Evolutionary conservation across 2,797 vertebrate genomes (phyloP).

Genomic region (Helicolenus hilgendorfi): DNA sequence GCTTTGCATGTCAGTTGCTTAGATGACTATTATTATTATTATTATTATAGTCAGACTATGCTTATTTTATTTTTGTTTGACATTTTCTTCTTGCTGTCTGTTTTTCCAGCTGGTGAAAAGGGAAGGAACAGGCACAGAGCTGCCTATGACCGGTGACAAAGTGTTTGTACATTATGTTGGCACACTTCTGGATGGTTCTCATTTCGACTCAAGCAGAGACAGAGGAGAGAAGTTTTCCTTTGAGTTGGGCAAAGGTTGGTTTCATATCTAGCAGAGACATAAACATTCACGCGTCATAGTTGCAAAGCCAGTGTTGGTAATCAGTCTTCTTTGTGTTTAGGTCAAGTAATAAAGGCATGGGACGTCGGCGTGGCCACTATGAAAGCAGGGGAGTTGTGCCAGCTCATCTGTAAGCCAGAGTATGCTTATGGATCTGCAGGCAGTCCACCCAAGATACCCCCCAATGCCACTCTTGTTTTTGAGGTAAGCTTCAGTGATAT

Average conservation of each 20-base stretch:
- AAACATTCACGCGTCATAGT: neutral
- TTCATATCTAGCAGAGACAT: neutral
- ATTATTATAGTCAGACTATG: too few relatives aligned
- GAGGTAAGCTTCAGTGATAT: constrained; percentile 89
- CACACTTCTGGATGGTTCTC: constrained; percentile 95
- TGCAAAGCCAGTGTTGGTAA: neutral
- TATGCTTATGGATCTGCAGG: constrained; percentile 97
- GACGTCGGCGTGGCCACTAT: constrained; percentile 97
- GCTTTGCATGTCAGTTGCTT: neutral
- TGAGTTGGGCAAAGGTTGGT: constrained; percentile 97
- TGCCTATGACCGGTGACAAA: constrained; percentile 97
- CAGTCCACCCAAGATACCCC: constrained; percentile 97
- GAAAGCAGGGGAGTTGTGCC: constrained; percentile 95
- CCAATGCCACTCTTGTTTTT: constrained; percentile 94
- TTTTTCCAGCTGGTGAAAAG: constrained; percentile 93
- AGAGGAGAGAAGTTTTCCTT: constrained; percentile 96
- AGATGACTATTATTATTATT: neutral
- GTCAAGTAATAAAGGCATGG: constrained; percentile 99
- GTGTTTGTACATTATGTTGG: constrained; percentile 98
- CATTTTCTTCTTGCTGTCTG: neutral
- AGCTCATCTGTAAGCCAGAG: constrained; percentile 95
- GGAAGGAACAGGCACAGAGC: constrained; percentile 93
- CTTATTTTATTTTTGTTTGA: neutral
- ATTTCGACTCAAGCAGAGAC: constrained; percentile 97
- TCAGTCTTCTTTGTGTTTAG: constrained; percentile 75